Evolutionary conservation across 2,113 vertebrate genomes (phyloP), one percentile per base, ranked within the genome.

Genomic region (Emydocephalus ijimae): DNA sequence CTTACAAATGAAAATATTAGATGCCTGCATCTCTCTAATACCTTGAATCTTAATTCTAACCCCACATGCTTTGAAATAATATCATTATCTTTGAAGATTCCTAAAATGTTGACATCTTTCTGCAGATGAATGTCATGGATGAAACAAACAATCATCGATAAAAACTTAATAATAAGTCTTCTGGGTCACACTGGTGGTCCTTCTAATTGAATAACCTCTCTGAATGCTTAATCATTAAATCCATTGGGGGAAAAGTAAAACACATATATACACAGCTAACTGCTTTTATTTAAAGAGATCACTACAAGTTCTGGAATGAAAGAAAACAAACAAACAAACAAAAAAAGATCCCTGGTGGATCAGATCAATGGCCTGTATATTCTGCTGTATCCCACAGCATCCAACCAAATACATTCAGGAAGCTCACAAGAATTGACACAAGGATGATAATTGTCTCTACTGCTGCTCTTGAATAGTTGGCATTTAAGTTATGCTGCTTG

Each of bases 81-180:
- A 90, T 61, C 9, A 90, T 61, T n/a, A 50, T 57, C 56, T 24
- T 24, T 43, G 48, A 90, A 87, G 56, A 93, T 90, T 56, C 56
- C 45, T 64, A 23, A 29, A 39, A 43, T 24, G 55, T 61, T 59
- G 69, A 61, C 69, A 86, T 86, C 39, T 86, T 90, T 50, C 74
- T 39, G 88, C 43, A 85, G n/a, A 64, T 15, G 18, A 69, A 87
- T 87, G 81, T 86, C 56, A 87, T n/a, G 43, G 81, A 64, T 18
- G 20, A 90, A 89, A 74, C 3, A 26, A 57, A 48, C 89, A 87
- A 48, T 8, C 48, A 93, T 90, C 92, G 1, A 93, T 90, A 87
- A 64, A n/a, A 93, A 93, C 92, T 90, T 92, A 92, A 90, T 92
- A 92, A 90, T 86, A 39, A 48, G n/a, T 92, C 56, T 90, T 90